These are phyloP conservation scores for Acanthiza pusilla DNA, from an alignment of 2,797 vertebrate genomes.

Conservation along the genomic window DNA sequence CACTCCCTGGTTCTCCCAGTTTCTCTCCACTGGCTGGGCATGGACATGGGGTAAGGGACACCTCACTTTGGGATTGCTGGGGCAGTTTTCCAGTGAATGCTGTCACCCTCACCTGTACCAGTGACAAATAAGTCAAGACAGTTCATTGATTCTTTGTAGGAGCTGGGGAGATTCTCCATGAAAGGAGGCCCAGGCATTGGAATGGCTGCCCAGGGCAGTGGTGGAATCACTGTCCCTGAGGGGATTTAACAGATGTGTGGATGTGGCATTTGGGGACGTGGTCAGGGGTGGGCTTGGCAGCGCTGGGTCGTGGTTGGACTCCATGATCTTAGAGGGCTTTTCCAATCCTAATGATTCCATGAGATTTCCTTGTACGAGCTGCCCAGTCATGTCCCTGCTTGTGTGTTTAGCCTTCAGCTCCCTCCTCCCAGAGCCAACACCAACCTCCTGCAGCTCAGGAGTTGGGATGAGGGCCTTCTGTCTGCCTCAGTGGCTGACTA, in stretches of 20 bases:
- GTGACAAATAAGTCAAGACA: background rate
- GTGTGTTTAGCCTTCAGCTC: background rate
- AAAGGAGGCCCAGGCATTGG: background rate
- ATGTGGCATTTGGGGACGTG: background rate
- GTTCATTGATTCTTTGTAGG: background rate
- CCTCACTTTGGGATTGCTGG: fast-evolving
- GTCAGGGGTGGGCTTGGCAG: background rate
- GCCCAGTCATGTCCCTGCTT: too few species aligned
- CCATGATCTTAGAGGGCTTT: background rate
- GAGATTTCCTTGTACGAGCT: background rate
- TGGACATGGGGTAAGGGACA: fast-evolving
- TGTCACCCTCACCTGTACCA: background rate
- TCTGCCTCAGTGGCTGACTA: background rate
- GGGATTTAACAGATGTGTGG: background rate
- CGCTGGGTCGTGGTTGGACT: too few species aligned
- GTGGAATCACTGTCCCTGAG: background rate
- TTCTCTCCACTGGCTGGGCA: background rate
- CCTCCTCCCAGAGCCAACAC: background rate
- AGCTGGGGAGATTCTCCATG: background rate
- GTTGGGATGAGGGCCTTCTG: background rate
- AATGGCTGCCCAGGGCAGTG: background rate
- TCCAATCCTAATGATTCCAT: background rate
- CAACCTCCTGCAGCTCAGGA: background rate
- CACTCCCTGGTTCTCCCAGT: background rate
- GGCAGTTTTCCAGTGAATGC: background rate